These are phyloP conservation scores for Danio jaintianensis DNA, from an alignment of 2,797 vertebrate species.

Conservation along the genomic window DNA sequence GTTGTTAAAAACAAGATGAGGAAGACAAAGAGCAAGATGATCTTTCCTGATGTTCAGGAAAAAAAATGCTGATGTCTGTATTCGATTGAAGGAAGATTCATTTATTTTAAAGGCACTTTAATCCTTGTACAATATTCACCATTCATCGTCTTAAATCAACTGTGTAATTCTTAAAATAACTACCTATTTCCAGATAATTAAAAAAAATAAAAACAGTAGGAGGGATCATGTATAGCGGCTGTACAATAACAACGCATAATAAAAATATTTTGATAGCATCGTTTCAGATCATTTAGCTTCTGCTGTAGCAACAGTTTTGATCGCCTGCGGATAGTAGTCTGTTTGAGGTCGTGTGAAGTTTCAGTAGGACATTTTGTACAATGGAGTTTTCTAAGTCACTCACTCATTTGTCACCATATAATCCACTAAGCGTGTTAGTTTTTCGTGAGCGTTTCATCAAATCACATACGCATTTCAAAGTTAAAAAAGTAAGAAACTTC, in stretches of 20 bases:
- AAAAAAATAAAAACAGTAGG: not conserved
- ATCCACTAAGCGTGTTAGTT: no score
- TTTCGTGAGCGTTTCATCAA: not conserved
- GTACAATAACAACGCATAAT: not conserved
- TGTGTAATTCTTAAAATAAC: not conserved
- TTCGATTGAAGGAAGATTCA: not conserved
- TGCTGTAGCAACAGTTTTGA: not conserved
- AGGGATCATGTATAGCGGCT: not conserved
- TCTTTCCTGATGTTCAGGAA: conserved; percentile 7
- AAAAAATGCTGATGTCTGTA: not conserved
- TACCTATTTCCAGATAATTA: not conserved
- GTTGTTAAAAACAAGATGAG: not conserved
- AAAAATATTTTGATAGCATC: not conserved
- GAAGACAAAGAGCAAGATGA: not conserved
- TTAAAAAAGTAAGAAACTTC: no score
- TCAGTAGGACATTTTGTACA: not conserved
- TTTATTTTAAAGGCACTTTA: not conserved
- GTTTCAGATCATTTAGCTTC: not conserved
- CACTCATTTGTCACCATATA: not conserved
- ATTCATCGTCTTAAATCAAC: not conserved
- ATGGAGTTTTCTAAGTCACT: not conserved
- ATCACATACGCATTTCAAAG: not conserved
- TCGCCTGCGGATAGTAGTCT: not conserved
- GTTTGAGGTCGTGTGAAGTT: not conserved
- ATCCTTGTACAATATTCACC: not conserved